Evolutionary conservation across 2,113 vertebrate species (phyloP).

Genomic region (Aphyosemion australe): DNA sequence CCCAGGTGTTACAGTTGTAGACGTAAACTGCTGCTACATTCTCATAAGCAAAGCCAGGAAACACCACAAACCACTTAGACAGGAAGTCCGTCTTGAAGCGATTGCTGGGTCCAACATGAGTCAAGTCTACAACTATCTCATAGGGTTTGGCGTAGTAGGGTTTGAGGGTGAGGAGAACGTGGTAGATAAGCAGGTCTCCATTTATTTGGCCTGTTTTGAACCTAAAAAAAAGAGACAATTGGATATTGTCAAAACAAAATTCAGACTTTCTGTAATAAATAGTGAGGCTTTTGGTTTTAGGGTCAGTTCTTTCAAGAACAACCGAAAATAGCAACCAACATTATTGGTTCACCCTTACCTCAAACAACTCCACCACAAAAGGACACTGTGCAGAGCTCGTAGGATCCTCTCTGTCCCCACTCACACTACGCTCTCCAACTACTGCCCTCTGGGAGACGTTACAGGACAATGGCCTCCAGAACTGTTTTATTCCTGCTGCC

Average conservation of each 20-base stretch:
- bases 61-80: constrained; percentile 99
- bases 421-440: too few species aligned
- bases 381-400: too few species aligned
- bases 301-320: too few species aligned
- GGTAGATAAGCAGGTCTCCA: constrained; percentile 95
- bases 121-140: constrained; percentile 97
- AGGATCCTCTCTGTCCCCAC: too few species aligned
- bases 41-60: constrained; percentile 97
- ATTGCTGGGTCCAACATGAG: constrained; percentile 96
- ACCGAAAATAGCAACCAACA: too few species aligned
- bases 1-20: constrained; percentile 99
- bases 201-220: constrained; percentile 99
- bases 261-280: neutral
- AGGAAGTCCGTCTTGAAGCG: constrained; percentile 99
- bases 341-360: too few species aligned
- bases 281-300: neutral
- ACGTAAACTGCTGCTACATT: constrained; percentile 96
- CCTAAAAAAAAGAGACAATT: constrained; percentile 68
- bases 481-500: too few species aligned
- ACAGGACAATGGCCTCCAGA: too few species aligned
- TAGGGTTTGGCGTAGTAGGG: constrained; percentile 99
- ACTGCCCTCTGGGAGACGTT: too few species aligned
- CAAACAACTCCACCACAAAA: too few species aligned
- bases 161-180: constrained; percentile 96
- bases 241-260: too few species aligned